phyloP scores from a whole-genome alignment of 2,113 vertebrate species.

The Numenius arquata region DNA sequence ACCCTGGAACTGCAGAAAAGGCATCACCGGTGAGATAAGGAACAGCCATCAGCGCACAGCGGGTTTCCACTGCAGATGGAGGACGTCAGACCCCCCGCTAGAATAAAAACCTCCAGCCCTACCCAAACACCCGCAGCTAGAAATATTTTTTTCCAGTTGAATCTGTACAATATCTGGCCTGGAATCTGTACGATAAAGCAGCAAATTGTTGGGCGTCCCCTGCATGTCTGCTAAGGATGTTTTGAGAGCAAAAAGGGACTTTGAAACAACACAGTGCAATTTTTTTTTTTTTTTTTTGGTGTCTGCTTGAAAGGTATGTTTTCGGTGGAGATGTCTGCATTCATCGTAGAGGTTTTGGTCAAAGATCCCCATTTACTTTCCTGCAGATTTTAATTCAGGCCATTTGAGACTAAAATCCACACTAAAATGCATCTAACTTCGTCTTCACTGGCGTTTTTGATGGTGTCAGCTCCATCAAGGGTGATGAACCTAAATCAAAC shows the following conservation, averaged over 20 bases:
- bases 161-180: too few relatives aligned
- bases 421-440: not conserved
- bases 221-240: not conserved
- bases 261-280: not conserved
- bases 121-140: rapidly evolving
- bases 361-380: not conserved
- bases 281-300: not conserved
- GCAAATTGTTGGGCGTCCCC: rapidly evolving
- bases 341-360: not conserved
- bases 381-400: not conserved
- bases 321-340: not conserved
- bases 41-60: not conserved
- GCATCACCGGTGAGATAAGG: not conserved
- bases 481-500: not conserved
- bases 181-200: not conserved
- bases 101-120: not conserved
- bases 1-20: not conserved
- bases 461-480: not conserved
- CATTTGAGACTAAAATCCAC: not conserved
- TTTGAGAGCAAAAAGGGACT: not conserved
- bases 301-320: not conserved
- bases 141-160: not conserved
- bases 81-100: not conserved
- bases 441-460: not conserved
- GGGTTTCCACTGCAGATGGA: not conserved